Percentiles rank a stretch among this genome's conserved stretches.
Conservation (phyloP, 1,140 invertebrate species). For the Drosophila watanabei region DNA sequence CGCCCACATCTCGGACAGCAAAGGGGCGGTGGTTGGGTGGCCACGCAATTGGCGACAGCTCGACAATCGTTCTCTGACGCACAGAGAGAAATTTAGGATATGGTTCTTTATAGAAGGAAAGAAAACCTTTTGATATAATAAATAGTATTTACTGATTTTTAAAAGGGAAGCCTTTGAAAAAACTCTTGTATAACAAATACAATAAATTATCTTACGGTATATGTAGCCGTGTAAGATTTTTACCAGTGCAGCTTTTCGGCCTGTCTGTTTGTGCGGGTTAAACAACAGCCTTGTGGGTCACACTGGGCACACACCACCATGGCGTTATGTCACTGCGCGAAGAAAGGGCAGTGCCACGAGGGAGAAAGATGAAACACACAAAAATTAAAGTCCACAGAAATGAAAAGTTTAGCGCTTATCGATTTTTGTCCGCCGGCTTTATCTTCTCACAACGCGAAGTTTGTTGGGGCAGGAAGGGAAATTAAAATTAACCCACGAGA, state of each 20-base stretch:
- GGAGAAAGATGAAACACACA: slow-evolving; percentile 33
- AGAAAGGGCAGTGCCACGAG: not conserved
- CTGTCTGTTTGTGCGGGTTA: slow-evolving; percentile 39
- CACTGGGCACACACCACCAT: slow-evolving; percentile 53
- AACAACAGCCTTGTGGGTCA: slow-evolving; percentile 57
- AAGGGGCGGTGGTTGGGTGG: slow-evolving; percentile 29
- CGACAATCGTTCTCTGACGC: not conserved
- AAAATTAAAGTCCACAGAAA: slow-evolving; percentile 66
- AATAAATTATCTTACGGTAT: too few species aligned
- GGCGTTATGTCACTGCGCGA: slow-evolving; percentile 62
- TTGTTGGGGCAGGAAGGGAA: slow-evolving; percentile 69
- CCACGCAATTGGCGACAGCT: slow-evolving; percentile 46
- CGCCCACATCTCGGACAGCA: slow-evolving; percentile 29
- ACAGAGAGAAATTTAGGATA: not conserved
- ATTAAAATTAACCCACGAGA: slow-evolving; percentile 15
- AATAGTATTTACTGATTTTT: not conserved
- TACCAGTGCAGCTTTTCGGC: not conserved
- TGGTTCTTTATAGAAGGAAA: not conserved
- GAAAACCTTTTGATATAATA: not conserved
- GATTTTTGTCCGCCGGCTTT: slow-evolving; percentile 60
- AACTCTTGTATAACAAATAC: not conserved
- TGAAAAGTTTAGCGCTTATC: slow-evolving; percentile 63
- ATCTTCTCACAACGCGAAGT: slow-evolving; percentile 45
- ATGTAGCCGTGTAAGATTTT: not conserved
- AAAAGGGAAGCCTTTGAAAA: not conserved